Evolutionary conservation across 1,140 invertebrate species (phyloP).

Genomic region (Euwallacea fornicatus): DNA sequence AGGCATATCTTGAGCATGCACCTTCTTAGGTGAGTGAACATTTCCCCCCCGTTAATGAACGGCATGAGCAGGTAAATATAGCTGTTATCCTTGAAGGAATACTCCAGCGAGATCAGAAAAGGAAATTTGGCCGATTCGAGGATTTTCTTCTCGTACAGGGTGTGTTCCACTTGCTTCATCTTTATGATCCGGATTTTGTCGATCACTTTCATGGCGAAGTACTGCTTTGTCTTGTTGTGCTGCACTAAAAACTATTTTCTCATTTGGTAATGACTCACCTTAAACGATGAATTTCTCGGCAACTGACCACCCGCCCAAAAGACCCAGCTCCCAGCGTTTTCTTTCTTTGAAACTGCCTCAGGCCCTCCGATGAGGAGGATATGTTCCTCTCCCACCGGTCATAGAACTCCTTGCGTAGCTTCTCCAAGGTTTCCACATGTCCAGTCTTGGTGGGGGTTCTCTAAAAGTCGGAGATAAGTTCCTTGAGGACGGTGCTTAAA

Average conservation of each 20-base stretch:
- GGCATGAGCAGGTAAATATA: conserved; percentile 81
- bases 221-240: conserved; percentile 73
- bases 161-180: conserved; percentile 83
- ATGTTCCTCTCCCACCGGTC: conserved; percentile 39
- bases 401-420: conserved; percentile 40
- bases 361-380: conserved; percentile 20
- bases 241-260: conserved; percentile 68
- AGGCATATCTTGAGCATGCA: conserved; percentile 13
- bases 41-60: conserved; percentile 77
- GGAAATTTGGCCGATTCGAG: conserved; percentile 79
- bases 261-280: neutral
- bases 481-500: neutral
- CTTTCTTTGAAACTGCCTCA: conserved; percentile 41
- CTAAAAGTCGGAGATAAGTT: conserved; percentile 14
- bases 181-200: conserved; percentile 84
- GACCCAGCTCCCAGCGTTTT: conserved; percentile 80
- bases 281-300: neutral
- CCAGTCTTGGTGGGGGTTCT: conserved; percentile 29
- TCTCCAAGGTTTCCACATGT: conserved; percentile 41
- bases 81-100: conserved; percentile 81
- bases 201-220: conserved; percentile 89
- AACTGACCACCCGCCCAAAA: conserved; percentile 74
- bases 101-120: conserved; percentile 82
- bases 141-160: conserved; percentile 83
- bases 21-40: conserved; percentile 66